These are phyloP conservation scores for Gasterosteus nipponicus DNA, from an alignment of 2,113 vertebrate species.

Conservation along the genomic window DNA sequence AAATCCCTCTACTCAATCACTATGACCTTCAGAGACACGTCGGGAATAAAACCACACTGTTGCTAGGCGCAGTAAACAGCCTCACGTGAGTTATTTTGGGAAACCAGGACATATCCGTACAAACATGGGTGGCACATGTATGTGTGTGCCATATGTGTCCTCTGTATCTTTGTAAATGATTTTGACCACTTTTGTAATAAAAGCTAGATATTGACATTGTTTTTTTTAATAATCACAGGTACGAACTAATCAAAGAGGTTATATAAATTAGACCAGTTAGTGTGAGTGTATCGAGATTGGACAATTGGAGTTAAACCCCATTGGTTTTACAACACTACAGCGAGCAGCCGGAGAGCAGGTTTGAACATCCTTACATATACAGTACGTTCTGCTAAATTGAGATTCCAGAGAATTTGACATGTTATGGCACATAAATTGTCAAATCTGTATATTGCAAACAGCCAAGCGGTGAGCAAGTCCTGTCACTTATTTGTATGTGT, in stretches of 20 bases:
- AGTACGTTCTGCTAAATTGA: conserved; percentile 6
- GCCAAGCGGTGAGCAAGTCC: not conserved
- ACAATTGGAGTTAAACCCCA: not conserved
- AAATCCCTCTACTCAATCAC: conserved; percentile 67
- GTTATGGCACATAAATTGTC: not conserved
- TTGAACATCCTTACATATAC: conserved; percentile 5
- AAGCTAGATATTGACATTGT: not conserved
- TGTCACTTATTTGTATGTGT: conserved; percentile 14
- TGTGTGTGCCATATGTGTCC: too few relatives aligned
- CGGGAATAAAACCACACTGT: conserved; percentile 64
- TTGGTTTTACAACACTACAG: conserved; percentile 15
- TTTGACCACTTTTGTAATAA: not conserved
- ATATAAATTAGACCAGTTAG: not conserved
- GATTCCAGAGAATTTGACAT: conserved; percentile 23
- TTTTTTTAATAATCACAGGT: not conserved
- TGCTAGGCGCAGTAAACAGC: conserved; percentile 61
- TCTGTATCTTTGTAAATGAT: not conserved
- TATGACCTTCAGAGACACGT: conserved; percentile 72
- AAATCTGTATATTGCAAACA: not conserved
- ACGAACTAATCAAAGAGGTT: not conserved
- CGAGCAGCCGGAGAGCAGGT: conserved; percentile 18
- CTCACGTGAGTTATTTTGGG: conserved; percentile 73
- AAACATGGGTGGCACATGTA: conserved; percentile 21
- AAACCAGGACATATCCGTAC: conserved; percentile 30
- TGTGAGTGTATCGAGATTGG: too few relatives aligned